Evolutionary conservation across 1,140 invertebrate genomes (phyloP).

Genomic region (Lepidostoma basale): DNA sequence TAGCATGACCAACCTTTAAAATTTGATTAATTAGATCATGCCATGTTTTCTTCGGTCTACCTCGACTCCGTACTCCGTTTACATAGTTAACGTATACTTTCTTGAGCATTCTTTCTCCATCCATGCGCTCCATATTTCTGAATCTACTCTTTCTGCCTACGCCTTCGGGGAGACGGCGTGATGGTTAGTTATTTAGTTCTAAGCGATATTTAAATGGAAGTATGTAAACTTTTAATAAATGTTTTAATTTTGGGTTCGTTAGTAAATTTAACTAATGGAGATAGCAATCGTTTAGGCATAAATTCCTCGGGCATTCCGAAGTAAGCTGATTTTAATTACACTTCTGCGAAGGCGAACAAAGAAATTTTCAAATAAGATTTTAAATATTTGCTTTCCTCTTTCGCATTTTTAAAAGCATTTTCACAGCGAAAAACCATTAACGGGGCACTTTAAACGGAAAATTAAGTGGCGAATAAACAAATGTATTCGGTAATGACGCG

Average conservation of each 20-base stretch:
- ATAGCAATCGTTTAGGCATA: neutral
- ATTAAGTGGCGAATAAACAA: neutral
- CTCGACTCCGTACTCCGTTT: too few species aligned
- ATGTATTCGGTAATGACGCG: slow-evolving; percentile 6
- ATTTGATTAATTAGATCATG: too few species aligned
- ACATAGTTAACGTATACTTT: too few species aligned
- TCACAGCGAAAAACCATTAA: slow-evolving; percentile 7
- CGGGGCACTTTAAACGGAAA: slow-evolving; percentile 2
- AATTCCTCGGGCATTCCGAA: neutral
- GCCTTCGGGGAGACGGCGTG: too few species aligned
- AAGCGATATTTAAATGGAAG: too few species aligned
- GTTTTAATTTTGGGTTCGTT: neutral
- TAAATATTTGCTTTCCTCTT: slow-evolving; percentile 19
- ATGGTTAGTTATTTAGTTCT: too few species aligned
- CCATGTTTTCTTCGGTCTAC: too few species aligned
- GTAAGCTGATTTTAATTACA: slow-evolving; percentile 1
- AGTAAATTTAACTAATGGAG: neutral
- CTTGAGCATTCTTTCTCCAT: too few species aligned
- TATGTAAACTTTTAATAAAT: neutral
- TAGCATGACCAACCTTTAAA: too few species aligned
- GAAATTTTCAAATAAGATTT: slow-evolving; percentile 3
- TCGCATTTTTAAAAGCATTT: neutral
- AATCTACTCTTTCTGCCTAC: too few species aligned
- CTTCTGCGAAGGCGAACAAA: neutral
- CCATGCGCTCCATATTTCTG: too few species aligned